Evolutionary conservation across 1,140 invertebrate genomes (phyloP), one percentile per base, ranked within the genome.

Genomic region (Aradophagus sp.): DNA sequence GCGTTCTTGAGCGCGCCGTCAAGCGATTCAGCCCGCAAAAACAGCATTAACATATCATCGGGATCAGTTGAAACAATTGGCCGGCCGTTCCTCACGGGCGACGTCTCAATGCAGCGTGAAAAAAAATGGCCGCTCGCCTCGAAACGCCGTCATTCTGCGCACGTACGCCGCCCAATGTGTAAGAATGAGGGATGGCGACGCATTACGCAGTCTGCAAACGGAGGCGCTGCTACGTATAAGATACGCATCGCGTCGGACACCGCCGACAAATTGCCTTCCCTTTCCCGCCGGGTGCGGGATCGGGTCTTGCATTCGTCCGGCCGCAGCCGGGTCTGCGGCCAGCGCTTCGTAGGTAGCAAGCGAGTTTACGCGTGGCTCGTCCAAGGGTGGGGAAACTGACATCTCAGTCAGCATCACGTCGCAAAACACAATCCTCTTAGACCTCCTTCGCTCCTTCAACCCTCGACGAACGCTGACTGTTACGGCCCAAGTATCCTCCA

Each of bases 231-330:
- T 63, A 34, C 56, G 69, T 73, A 72, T 53, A 66, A 80, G 75
- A 78, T 81, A 80, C 78, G 78, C 76, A 81, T 75, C 77, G 77
- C 75, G 61, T 79, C 77, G 76, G 38, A 74, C 70, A 71, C 74
- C 61, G 65, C 48, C 75, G 76, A 82, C 80, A 82, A 82, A 82
- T 81, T 81, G 76, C 76, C 73, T 75, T 68, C 69, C 68, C 74
- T 77, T 73, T 70, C 68, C 61, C 45, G 67, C 44, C 56, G 67
- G 19, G 39, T 65, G 67, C 47, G 45, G 35, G 58, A 76, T 74
- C 67, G 59, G 73, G 59, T 73, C 59, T 70, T 73, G 53, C 59
- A 42, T 70, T 69, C 63, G 59, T 77, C 74, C 65, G 62, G 68
- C 31, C 53, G 67, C 63, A 66, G 26, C 29, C 38, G 26, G 47